Conservation (phyloP, 2,113 vertebrate genomes). For the Hymenochirus boettgeri region DNA sequence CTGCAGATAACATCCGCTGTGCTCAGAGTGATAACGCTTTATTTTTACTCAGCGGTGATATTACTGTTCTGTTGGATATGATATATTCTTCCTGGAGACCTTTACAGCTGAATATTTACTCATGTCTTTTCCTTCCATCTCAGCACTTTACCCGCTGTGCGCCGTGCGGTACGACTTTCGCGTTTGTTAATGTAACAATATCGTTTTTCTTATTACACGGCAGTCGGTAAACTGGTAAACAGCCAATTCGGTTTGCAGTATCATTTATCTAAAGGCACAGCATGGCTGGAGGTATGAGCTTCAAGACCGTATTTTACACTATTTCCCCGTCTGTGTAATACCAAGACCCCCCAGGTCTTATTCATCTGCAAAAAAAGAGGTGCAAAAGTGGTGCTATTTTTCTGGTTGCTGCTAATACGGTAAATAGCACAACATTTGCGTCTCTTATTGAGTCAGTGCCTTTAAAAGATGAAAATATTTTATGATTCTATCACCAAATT, state of each 20-base stretch:
- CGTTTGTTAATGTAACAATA: background rate
- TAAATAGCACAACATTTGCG: no score
- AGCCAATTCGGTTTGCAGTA: background rate
- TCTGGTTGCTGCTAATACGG: no score
- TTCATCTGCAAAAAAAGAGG: no score
- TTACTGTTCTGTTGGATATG: background rate
- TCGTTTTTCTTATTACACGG: background rate
- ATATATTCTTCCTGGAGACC: slow-evolving; percentile 9
- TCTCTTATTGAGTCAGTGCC: no score
- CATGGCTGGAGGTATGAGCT: no score
- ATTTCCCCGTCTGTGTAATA: no score
- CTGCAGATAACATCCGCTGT: background rate
- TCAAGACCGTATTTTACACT: no score
- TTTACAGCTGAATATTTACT: slow-evolving; percentile 13
- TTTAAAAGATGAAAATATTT: no score
- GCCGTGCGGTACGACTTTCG: background rate
- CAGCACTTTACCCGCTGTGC: background rate
- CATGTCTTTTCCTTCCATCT: slow-evolving; percentile 16
- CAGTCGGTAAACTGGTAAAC: background rate
- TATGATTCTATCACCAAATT: no score
- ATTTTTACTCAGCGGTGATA: background rate
- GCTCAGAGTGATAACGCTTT: background rate
- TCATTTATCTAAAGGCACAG: background rate
- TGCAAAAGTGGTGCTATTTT: no score
- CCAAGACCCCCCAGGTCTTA: no score